Conservation (phyloP, 2,888 invertebrate genomes). For the Cerastoderma edule region DNA sequence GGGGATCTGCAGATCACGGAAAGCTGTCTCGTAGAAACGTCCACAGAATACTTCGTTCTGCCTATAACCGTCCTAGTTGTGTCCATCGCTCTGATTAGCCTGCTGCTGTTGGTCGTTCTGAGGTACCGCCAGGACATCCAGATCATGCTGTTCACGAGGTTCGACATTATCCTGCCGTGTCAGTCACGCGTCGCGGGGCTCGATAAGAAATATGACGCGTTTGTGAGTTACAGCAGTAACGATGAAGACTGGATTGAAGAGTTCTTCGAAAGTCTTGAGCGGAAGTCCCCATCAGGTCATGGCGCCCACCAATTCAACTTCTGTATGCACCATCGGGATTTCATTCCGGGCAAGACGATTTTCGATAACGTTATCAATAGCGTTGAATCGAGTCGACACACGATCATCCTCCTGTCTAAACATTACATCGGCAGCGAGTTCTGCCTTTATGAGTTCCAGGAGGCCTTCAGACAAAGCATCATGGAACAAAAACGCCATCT, state of each 20-base stretch:
- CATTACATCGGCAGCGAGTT: slow-evolving; percentile 96
- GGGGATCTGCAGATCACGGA: slow-evolving; percentile 37
- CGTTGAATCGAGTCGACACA: slow-evolving; percentile 93
- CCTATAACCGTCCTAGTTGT: slow-evolving; percentile 49
- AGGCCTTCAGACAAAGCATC: slow-evolving; percentile 91
- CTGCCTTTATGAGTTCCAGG: slow-evolving; percentile 94
- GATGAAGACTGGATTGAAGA: slow-evolving; percentile 94
- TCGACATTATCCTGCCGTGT: slow-evolving; percentile 74
- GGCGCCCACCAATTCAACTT: slow-evolving; percentile 58
- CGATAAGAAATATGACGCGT: slow-evolving; percentile 89
- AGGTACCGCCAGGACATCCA: slow-evolving; percentile 64
- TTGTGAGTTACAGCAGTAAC: slow-evolving; percentile 94
- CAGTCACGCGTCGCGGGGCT: slow-evolving; percentile 52
- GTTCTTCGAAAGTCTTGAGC: slow-evolving; percentile 90
- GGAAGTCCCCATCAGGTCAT: slow-evolving; percentile 85
- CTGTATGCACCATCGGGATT: slow-evolving; percentile 75
- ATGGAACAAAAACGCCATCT: slow-evolving; percentile 90
- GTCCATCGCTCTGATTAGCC: slow-evolving; percentile 36
- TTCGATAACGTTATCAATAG: slow-evolving; percentile 95
- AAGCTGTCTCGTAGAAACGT: slow-evolving; percentile 29
- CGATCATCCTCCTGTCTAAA: slow-evolving; percentile 94
- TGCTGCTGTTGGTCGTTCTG: slow-evolving; percentile 34
- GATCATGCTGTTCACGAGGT: slow-evolving; percentile 72
- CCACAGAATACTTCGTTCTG: slow-evolving; percentile 46
- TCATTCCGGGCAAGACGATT: slow-evolving; percentile 84